phyloP scores from a whole-genome alignment of 2,797 vertebrate genomes.

The Phataginus tricuspis region DNA sequence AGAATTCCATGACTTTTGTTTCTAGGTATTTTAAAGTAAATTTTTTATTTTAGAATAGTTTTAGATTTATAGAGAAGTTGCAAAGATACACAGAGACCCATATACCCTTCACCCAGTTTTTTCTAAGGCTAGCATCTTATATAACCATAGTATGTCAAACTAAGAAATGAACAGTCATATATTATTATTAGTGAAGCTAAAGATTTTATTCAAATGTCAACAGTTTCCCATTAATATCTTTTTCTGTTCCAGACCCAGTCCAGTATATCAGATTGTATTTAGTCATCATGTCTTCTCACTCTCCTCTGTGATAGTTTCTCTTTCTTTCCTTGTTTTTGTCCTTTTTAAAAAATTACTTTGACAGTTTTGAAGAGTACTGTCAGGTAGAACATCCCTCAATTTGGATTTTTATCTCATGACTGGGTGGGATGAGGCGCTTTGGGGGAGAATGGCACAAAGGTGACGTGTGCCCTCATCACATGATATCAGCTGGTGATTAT shows the following conservation, averaged over 20 bases:
- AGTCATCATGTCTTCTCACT: neutral
- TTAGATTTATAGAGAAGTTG: neutral
- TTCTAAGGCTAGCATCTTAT: neutral
- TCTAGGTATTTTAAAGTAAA: neutral
- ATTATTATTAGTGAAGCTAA: neutral
- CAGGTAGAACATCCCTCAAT: neutral
- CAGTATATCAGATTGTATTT: neutral
- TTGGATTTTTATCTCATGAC: neutral
- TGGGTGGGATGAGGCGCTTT: neutral
- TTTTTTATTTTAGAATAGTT: neutral
- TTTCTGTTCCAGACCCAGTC: neutral
- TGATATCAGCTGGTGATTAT: neutral
- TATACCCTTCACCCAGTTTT: neutral
- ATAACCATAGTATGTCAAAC: neutral
- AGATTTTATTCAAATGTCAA: neutral
- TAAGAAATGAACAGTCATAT: neutral
- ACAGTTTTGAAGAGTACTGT: neutral
- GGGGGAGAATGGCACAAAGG: neutral
- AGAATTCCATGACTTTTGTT: slow-evolving; percentile 26
- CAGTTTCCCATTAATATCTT: neutral
- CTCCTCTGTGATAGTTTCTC: neutral
- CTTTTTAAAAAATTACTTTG: neutral
- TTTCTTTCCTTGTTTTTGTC: neutral
- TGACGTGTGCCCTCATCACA: no score
- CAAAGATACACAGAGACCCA: neutral